Percentiles rank a stretch among this genome's conserved stretches.
Evolutionary conservation across 1,140 invertebrate species (phyloP).

Genomic region (Drosophila truncata): DNA sequence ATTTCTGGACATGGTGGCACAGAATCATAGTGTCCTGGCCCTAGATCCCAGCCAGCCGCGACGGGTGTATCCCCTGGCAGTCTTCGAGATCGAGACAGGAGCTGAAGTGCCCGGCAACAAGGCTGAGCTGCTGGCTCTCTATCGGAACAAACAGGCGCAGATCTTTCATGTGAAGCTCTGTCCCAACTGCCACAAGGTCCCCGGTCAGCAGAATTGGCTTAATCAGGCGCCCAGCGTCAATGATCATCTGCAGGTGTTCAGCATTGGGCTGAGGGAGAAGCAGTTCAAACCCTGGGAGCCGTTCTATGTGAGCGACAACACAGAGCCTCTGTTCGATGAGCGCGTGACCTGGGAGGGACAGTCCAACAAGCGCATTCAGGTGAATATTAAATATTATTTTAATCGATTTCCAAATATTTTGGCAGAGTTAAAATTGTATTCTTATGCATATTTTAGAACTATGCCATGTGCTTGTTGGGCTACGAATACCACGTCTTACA

Average conservation of each 20-base stretch:
- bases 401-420: background rate
- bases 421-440: background rate
- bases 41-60: constrained; percentile 20
- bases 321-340: constrained; percentile 95
- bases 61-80: constrained; percentile 68
- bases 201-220: constrained; percentile 92
- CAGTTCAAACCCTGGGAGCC: constrained; percentile 94
- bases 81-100: constrained; percentile 66
- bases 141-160: constrained; percentile 90
- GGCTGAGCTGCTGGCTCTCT: constrained; percentile 89
- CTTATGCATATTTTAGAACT: constrained; percentile 56
- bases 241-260: constrained; percentile 90
- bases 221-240: constrained; percentile 86
- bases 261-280: constrained; percentile 91
- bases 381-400: constrained; percentile 73
- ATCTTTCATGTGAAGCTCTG: constrained; percentile 96
- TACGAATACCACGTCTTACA: constrained; percentile 84
- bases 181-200: constrained; percentile 94
- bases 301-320: constrained; percentile 94
- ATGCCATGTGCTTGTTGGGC: constrained; percentile 83
- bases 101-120: constrained; percentile 89
- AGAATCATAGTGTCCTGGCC: constrained; percentile 87
- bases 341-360: constrained; percentile 95
- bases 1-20: constrained; percentile 92
- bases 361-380: constrained; percentile 97